phyloP scores from a whole-genome alignment of 2,888 invertebrate genomes.

The Cheiracanthium punctorium region DNA sequence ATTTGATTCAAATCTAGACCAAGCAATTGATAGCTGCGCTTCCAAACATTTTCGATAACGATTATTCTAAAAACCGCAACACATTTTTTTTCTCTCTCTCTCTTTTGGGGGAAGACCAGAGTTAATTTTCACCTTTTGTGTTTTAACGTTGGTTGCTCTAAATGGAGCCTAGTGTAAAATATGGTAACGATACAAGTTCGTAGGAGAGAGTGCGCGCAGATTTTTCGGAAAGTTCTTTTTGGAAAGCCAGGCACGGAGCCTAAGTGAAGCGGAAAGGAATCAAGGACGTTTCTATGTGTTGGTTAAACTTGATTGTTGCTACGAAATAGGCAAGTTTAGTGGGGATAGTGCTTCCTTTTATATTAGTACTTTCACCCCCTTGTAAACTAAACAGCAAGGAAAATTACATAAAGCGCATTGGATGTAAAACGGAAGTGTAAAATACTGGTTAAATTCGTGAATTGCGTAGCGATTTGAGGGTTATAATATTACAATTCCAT shows the following conservation, averaged over 20 bases:
- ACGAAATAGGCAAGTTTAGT: slow-evolving; percentile 29
- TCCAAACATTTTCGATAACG: neutral
- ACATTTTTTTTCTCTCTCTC: no score
- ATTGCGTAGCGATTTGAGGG: no score
- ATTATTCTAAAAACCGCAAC: neutral
- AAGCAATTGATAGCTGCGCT: neutral
- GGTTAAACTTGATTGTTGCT: slow-evolving; percentile 42
- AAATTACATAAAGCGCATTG: no score
- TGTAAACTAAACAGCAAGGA: neutral
- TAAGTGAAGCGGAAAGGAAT: slow-evolving; percentile 40
- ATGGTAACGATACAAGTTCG: neutral
- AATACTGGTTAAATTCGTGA: no score
- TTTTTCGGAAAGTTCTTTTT: slow-evolving; percentile 18
- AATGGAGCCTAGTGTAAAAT: neutral
- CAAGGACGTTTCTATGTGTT: slow-evolving; percentile 67
- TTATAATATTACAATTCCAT: no score
- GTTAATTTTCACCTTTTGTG: neutral
- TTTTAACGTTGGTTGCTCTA: neutral
- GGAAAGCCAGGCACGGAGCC: neutral
- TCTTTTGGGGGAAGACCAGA: neutral
- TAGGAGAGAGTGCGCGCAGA: neutral
- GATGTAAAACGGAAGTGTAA: no score
- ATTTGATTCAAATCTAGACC: neutral
- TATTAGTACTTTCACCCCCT: neutral
- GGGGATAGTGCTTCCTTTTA: neutral